Evolutionary conservation across 2,888 invertebrate genomes (phyloP).

Genomic region (Phragmatobia fuliginosa): DNA sequence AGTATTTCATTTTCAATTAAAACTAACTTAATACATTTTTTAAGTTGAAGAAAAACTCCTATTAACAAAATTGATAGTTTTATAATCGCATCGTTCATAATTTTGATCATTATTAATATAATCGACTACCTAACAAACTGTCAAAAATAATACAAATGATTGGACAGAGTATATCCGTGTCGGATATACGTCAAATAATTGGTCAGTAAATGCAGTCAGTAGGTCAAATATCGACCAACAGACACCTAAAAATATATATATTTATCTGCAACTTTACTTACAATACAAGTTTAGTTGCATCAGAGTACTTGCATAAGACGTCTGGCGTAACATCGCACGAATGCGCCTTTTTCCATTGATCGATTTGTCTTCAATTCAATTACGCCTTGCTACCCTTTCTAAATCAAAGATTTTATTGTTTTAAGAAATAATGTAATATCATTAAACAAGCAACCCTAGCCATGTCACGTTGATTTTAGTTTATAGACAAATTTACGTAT

Average conservation of each 20-base stretch:
- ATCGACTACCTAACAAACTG: not conserved
- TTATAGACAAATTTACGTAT: not conserved
- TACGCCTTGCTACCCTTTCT: slow-evolving; percentile 14
- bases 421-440: not conserved
- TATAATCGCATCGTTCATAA: not conserved
- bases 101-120: not conserved
- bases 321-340: slow-evolving; percentile 54
- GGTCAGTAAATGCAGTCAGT: slow-evolving; percentile 63
- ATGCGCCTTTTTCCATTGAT: slow-evolving; percentile 51
- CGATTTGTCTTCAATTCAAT: slow-evolving; percentile 46
- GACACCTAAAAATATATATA: slow-evolving; percentile 64
- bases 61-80: not conserved
- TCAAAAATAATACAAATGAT: not conserved
- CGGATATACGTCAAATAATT: slow-evolving; percentile 38
- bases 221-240: slow-evolving; percentile 71
- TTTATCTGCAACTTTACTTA: slow-evolving; percentile 64
- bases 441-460: not conserved
- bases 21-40: no score
- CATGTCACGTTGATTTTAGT: not conserved
- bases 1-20: no score
- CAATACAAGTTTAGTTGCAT: slow-evolving; percentile 66
- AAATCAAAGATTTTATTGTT: not conserved
- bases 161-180: slow-evolving; percentile 29
- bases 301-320: slow-evolving; percentile 65
- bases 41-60: not conserved